Evolutionary conservation across 2,113 vertebrate species (phyloP), one percentile per base, ranked within the genome.

Genomic region (Panurus biarmicus): DNA sequence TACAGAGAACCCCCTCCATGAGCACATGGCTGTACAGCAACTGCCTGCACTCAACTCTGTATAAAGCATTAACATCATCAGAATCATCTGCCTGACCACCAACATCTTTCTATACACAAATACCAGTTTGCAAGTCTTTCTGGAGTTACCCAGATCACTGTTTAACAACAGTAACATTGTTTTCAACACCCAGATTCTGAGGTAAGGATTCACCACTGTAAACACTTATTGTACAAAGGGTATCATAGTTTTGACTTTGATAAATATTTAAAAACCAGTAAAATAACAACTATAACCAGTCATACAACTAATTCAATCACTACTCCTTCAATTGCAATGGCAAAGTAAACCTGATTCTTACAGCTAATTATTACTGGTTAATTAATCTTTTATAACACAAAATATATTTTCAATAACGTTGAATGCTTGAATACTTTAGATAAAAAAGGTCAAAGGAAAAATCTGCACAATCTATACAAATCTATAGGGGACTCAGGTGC

Each of bases 101-200:
- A n/a, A 0, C 3, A 8, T 29, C 47, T 20, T 29, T 58, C 33
- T 7, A 6, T 2, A 24, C 5, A 1, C 5, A 66, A 36, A 48
- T 6, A 72, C 7, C 36, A 94, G 10, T 5, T 53, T 35, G 20
- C 16, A 21, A 10, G 47, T 57, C 54, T 44, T 64, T 48, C 45
- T 50, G 20, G 61, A 69, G 40, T 70, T 69, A 23, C 6, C 16
- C 24, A 56, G 23, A 20, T 28, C 4, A 5, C 11, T 14, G 12
- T 31, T 64, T 57, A 64, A 33, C 35, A 72, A 26, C 1, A 57
- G 24, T 8, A 74, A 62, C 9, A 45, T 14, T 33, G 8, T 23
- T 77, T 85, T 11, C 73, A 79, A 25, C 18, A 38, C 9, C 12
- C 18, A 57, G 60, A 45, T 40, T 12, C 47, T 14, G 29, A 79